Conservation (phyloP, 2,888 invertebrate species). For the Drosophila falleni region DNA sequence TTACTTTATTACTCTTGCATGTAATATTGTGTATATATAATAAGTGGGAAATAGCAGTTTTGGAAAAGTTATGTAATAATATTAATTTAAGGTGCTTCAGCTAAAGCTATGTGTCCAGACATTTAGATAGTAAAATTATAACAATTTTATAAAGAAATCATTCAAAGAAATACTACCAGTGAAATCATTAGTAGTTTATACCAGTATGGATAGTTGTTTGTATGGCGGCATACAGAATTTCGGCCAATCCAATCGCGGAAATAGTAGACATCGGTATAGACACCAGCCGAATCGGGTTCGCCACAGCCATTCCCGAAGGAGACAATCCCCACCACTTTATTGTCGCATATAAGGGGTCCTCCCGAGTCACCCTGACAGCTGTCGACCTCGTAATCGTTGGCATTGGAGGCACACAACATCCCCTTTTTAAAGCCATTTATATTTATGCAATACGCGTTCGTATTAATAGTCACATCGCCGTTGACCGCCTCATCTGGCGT, state of each 20-base stretch:
- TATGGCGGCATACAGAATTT: slow-evolving; percentile 9
- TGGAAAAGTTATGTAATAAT: no score
- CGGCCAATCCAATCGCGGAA: slow-evolving; percentile 55
- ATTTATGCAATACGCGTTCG: slow-evolving; percentile 25
- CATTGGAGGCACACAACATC: slow-evolving; percentile 67
- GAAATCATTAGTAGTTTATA: neutral
- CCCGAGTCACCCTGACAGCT: slow-evolving; percentile 76
- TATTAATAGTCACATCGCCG: slow-evolving; percentile 51
- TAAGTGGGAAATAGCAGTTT: no score
- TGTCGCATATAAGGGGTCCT: slow-evolving; percentile 65
- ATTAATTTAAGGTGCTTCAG: neutral
- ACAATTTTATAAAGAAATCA: neutral
- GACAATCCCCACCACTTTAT: slow-evolving; percentile 61
- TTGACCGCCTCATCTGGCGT: slow-evolving; percentile 64
- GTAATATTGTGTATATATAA: no score
- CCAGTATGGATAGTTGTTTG: neutral
- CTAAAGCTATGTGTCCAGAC: neutral
- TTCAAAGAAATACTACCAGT: neutral
- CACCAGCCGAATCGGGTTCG: slow-evolving; percentile 29
- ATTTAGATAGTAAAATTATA: neutral
- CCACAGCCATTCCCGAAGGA: slow-evolving; percentile 71
- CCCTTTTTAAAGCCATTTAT: slow-evolving; percentile 6
- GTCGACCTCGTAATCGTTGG: slow-evolving; percentile 50
- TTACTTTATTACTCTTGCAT: neutral
- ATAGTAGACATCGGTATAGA: slow-evolving; percentile 66